These are phyloP conservation scores for Achroia grisella DNA, from an alignment of 1,140 invertebrate species.

Conservation along the genomic window DNA sequence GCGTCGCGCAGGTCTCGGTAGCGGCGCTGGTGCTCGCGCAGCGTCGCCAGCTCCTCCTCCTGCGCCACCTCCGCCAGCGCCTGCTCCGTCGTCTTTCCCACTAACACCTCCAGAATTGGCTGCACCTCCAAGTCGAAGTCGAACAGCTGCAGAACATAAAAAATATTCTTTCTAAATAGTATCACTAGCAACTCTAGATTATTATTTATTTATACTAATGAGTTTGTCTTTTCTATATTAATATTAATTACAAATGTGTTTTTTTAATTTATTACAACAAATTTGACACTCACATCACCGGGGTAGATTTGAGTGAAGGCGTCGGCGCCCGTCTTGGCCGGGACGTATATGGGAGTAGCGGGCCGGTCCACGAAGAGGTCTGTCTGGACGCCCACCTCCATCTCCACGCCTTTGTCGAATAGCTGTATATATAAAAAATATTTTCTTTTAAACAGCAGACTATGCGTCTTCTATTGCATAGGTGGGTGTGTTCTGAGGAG, in stretches of 20 bases:
- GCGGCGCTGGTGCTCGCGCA: constrained; percentile 84
- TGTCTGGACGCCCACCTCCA: constrained; percentile 86
- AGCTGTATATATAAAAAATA: constrained; percentile 68
- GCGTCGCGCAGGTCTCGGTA: constrained; percentile 84
- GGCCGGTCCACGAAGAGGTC: constrained; percentile 89
- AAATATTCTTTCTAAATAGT: no score
- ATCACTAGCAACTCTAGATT: no score
- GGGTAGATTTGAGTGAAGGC: constrained; percentile 88
- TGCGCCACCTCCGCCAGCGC: constrained; percentile 87
- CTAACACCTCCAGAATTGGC: constrained; percentile 89
- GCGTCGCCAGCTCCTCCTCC: constrained; percentile 83
- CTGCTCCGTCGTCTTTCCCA: constrained; percentile 91
- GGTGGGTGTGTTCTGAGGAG: no score
- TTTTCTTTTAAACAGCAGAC: not conserved
- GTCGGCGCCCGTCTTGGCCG: constrained; percentile 86
- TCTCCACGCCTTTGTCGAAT: constrained; percentile 81
- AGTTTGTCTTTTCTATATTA: no score
- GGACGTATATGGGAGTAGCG: constrained; percentile 81
- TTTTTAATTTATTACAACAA: not conserved
- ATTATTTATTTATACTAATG: no score
- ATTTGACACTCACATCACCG: constrained; percentile 81
- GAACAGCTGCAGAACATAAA: constrained; percentile 76
- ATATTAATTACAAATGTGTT: no score
- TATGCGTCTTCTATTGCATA: no score
- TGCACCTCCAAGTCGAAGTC: constrained; percentile 93